Evolutionary conservation across 2,797 vertebrate species (phyloP).

Genomic region (Aselliscus stoliczkanus): DNA sequence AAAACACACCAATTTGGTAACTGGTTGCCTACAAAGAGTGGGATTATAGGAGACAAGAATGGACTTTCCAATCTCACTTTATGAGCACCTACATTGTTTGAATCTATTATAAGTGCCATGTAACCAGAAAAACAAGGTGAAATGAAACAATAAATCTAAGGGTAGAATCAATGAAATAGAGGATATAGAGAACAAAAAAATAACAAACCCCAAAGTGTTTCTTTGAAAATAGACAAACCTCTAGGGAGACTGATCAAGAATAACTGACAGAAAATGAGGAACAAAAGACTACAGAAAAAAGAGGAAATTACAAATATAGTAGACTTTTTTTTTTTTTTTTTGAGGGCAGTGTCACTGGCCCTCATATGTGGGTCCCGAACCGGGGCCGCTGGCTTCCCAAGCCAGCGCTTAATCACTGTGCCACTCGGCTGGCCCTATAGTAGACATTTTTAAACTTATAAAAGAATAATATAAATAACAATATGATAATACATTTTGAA

Average conservation of each 20-base stretch:
- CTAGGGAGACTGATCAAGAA: not conserved
- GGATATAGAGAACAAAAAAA: not conserved
- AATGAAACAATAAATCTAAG: not conserved
- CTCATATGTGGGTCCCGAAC: no score
- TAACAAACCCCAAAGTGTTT: conserved; percentile 1
- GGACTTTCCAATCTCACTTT: not conserved
- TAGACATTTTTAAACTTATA: not conserved
- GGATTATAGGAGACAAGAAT: not conserved
- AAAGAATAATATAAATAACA: not conserved
- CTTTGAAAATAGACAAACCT: not conserved
- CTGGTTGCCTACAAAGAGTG: not conserved
- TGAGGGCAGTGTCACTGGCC: no score
- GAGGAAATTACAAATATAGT: not conserved
- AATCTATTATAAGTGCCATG: not conserved
- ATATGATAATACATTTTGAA: not conserved
- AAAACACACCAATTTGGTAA: not conserved
- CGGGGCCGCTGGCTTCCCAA: no score
- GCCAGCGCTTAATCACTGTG: no score
- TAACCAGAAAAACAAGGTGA: not conserved
- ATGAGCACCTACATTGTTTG: not conserved
- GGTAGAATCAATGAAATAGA: not conserved
- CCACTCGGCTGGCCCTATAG: no score
- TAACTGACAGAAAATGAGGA: not conserved
- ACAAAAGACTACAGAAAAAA: not conserved
- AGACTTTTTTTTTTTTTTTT: not conserved